These are phyloP conservation scores for Sceloporus undulatus DNA, from an alignment of 2,113 vertebrate genomes.

Conservation along the genomic window DNA sequence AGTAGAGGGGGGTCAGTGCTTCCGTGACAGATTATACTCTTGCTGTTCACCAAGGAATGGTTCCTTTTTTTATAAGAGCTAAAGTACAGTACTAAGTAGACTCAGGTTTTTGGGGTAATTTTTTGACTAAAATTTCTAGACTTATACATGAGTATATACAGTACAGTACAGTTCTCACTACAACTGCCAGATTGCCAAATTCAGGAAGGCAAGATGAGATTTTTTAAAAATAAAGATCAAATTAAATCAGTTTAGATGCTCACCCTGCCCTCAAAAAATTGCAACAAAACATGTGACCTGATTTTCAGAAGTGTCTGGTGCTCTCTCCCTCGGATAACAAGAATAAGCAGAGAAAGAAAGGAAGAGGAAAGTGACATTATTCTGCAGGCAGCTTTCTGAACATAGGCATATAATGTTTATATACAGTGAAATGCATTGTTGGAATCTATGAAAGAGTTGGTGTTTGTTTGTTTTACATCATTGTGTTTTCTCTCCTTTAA, in stretches of 20 bases:
- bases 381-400: not conserved
- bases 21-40: no score
- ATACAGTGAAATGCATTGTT: constrained; percentile 23
- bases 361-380: accelerated
- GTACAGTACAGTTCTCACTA: not conserved
- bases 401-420: not conserved
- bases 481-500: not conserved
- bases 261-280: not conserved
- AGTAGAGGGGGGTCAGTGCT: no score
- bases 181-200: accelerated
- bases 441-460: not conserved
- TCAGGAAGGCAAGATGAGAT: not conserved
- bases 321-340: not conserved
- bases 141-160: no score
- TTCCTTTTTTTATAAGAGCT: no score
- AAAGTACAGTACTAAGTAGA: not conserved
- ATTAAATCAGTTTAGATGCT: not conserved
- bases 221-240: not conserved
- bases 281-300: accelerated
- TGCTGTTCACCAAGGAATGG: no score
- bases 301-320: not conserved
- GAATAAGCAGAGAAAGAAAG: not conserved
- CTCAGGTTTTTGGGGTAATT: no score
- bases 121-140: no score
- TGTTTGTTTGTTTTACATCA: constrained; percentile 14